Evolutionary conservation across 2,888 invertebrate genomes (phyloP).

Genomic region (Coelinius sp.): DNA sequence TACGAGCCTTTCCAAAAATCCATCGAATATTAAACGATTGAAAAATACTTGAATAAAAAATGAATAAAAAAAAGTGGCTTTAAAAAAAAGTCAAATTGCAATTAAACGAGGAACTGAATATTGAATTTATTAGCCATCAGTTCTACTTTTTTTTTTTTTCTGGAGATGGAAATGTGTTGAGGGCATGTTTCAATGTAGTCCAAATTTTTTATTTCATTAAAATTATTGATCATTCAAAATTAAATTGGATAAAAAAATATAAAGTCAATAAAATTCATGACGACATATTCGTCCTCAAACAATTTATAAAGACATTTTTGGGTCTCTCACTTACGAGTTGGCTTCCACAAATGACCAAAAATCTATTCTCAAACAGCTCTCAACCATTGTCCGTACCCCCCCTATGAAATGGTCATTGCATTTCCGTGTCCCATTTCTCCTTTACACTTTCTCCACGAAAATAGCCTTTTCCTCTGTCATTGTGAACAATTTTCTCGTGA

Average conservation of each 20-base stretch:
- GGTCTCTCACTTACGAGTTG: conserved; percentile 12
- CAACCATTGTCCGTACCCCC: conserved; percentile 11
- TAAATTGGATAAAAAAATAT: too few species aligned
- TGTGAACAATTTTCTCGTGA: conserved; percentile 17
- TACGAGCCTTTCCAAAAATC: conserved; percentile 21
- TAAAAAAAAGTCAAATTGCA: conserved; percentile 21
- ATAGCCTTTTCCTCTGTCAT: neutral
- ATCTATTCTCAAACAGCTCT: neutral
- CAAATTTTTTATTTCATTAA: too few species aligned
- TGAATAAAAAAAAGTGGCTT: conserved; percentile 1
- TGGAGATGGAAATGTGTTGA: conserved; percentile 13
- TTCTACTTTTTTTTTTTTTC: neutral
- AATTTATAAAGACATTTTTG: conserved; percentile 58
- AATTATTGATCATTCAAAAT: too few species aligned
- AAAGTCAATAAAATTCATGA: conserved; percentile 56
- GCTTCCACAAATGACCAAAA: neutral
- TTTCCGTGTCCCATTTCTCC: conserved; percentile 16
- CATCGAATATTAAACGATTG: conserved; percentile 12
- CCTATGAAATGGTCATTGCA: conserved; percentile 16
- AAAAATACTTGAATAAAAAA: neutral
- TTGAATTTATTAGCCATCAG: neutral
- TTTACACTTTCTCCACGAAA: conserved; percentile 22
- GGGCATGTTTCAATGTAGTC: conserved; percentile 25
- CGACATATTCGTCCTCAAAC: conserved; percentile 54
- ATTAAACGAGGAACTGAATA: conserved; percentile 29